Base-by-base conservation (phyloP, 2,797 vertebrate genomes). In the Echiichthys vipera region DNA sequence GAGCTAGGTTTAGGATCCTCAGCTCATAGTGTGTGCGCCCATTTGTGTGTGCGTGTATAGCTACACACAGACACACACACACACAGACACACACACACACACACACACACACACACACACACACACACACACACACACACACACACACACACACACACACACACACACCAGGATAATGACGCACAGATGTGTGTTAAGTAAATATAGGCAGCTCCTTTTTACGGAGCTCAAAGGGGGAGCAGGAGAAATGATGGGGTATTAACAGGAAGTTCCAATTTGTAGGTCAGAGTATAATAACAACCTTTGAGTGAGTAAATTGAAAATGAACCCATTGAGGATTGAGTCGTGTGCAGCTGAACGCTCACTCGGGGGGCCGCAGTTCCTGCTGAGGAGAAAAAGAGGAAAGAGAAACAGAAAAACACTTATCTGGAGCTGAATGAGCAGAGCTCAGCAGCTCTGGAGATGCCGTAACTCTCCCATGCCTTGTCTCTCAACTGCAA, bases 211-310 rank as follows among this genome's bases (percentile, higher is more conserved):
- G 83, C 67, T 84, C 82, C 80, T 88, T 51, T 87, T 83, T 83
- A 84, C 79, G 79, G 55, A 84, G 91, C 90, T 90, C 89, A 92
- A 83, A 88, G 80, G 90, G 78, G 78, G 90, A 86, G 85, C 87
- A 71, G 87, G 79, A 89, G 82, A 92, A 92, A 94, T 95, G 90
- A 93, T 75, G 91, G 92, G 90, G 88, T 95, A 81, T 93, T 92
- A 94, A 86, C 81, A 78, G 93, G 94, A 95, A 93, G 94, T 94
- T 90, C 89, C 93, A 94, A 94, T 95, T 95, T 95, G 87, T 92
- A 93, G 94, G 94, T 95, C 95, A 94, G 84, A 92, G 90, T 90
- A 90, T 95, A 94, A 95, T 93, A 92, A 93, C 94, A 92, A 93
- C 89, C 94, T 95, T 94, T 94, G 94, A 95, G 92, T 84, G 88